A percentile compares a stretch with the other conserved stretches of the same genome.
Conservation (phyloP, 35 echinoderm and acorn worm genomes). For the Anneissia japonica region DNA sequence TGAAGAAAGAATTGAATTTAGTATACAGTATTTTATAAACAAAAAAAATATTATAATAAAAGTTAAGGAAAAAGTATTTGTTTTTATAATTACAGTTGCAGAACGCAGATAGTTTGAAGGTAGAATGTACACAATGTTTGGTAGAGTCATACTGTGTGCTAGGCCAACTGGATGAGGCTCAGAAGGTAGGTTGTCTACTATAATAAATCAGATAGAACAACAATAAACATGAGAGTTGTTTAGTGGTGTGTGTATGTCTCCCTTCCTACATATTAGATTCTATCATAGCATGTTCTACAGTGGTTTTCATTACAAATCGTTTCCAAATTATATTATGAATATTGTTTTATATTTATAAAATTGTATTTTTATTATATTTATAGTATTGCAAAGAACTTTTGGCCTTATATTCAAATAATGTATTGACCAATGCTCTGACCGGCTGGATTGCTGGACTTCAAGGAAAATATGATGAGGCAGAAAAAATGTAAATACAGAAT, state of each 20-base stretch:
- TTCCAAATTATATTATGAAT: too few relatives aligned
- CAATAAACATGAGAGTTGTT: too few relatives aligned
- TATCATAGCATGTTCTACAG: too few relatives aligned
- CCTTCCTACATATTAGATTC: too few relatives aligned
- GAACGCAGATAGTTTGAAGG: not conserved
- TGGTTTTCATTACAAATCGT: too few relatives aligned
- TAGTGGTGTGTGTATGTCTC: too few relatives aligned
- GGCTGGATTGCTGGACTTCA: not conserved
- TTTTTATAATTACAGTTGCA: not conserved
- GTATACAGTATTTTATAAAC: too few relatives aligned
- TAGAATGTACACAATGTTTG: not conserved
- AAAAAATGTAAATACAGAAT: not conserved
- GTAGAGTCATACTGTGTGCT: not conserved
- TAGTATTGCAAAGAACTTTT: not conserved
- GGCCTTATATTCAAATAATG: not conserved
- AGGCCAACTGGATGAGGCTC: not conserved
- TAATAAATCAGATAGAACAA: too few relatives aligned
- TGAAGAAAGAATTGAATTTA: too few relatives aligned
- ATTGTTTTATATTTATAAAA: too few relatives aligned
- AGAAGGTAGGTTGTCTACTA: not conserved
- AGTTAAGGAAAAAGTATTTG: too few relatives aligned
- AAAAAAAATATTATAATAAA: too few relatives aligned
- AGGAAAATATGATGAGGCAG: not conserved
- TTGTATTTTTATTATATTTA: not conserved
- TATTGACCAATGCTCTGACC: not conserved